Conservation (phyloP, 2,797 vertebrate species). For the Pipistrellus kuhlii region DNA sequence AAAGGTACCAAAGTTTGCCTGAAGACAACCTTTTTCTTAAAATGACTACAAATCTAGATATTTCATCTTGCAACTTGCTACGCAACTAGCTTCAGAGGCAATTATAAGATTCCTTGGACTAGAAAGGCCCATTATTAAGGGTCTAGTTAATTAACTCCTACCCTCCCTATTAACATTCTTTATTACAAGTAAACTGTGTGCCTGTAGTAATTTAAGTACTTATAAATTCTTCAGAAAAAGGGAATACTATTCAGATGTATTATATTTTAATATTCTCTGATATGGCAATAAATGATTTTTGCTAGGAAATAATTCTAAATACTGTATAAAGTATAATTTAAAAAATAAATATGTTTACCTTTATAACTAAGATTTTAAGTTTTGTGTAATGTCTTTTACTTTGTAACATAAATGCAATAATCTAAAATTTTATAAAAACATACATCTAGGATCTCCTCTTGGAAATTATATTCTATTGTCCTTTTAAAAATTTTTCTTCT, state of each 20-base stretch:
- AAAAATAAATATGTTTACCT: slow-evolving; percentile 54
- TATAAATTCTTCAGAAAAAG: slow-evolving; percentile 57
- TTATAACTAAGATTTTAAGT: slow-evolving; percentile 52
- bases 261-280: slow-evolving; percentile 65
- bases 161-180: slow-evolving; percentile 66
- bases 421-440: slow-evolving; percentile 63
- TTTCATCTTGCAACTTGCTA: slow-evolving; percentile 68
- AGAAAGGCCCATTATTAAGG: slow-evolving; percentile 75
- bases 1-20: slow-evolving; percentile 60
- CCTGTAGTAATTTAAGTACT: slow-evolving; percentile 50
- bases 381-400: slow-evolving; percentile 11
- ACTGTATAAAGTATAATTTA: neutral
- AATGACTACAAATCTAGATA: slow-evolving; percentile 63
- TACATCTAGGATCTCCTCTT: slow-evolving; percentile 26
- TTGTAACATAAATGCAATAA: slow-evolving; percentile 48
- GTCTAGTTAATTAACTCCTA: slow-evolving; percentile 77
- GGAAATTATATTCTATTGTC: slow-evolving; percentile 56
- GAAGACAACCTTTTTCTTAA: slow-evolving; percentile 68
- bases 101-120: slow-evolving; percentile 68
- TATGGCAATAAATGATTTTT: slow-evolving; percentile 23
- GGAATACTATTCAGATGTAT: slow-evolving; percentile 75
- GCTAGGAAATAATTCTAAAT: slow-evolving; percentile 49
- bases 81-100: slow-evolving; percentile 65
- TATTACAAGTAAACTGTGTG: slow-evolving; percentile 66
- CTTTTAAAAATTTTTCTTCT: neutral